These are phyloP conservation scores for Nematopogon swammerdamellus DNA, from an alignment of 2,888 invertebrate species.

Conservation along the genomic window DNA sequence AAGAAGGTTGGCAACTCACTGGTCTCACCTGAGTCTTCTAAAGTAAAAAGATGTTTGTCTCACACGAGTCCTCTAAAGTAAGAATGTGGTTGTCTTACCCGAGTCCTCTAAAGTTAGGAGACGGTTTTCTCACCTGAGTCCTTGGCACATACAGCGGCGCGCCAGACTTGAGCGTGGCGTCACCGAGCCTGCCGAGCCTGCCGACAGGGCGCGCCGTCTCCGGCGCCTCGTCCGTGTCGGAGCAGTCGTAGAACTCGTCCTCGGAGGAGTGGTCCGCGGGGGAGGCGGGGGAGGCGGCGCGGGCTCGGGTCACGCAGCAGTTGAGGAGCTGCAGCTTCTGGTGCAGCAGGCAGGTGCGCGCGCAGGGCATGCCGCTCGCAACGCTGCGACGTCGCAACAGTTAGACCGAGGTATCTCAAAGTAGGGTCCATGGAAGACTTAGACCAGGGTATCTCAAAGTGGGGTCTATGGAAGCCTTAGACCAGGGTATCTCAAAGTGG, in stretches of 20 bases:
- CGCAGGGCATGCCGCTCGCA: slow-evolving; percentile 79
- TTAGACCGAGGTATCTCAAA: no score
- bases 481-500: no score
- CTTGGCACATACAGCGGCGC: slow-evolving; percentile 39
- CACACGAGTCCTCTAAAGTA: no score
- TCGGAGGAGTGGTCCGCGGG: slow-evolving; percentile 33
- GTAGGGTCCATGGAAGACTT: no score
- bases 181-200: slow-evolving; percentile 30
- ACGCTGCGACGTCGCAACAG: slow-evolving; percentile 51
- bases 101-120: no score
- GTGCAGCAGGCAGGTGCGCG: slow-evolving; percentile 85
- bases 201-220: slow-evolving; percentile 30
- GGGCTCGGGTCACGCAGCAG: slow-evolving; percentile 68
- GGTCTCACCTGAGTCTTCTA: no score
- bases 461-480: no score
- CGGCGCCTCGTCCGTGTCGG: slow-evolving; percentile 53
- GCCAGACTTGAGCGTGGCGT: slow-evolving; percentile 36
- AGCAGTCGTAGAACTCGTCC: slow-evolving; percentile 81
- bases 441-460: no score
- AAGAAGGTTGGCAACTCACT: no score
- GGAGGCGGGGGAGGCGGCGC: slow-evolving; percentile 31
- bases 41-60: no score
- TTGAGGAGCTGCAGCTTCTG: slow-evolving; percentile 92
- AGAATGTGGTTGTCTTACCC: no score
- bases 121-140: slow-evolving; percentile 45